Percentiles rank a stretch among this genome's conserved stretches.
Evolutionary conservation across 2,888 invertebrate species (phyloP).

Genomic region (Ichneumon xanthorius): DNA sequence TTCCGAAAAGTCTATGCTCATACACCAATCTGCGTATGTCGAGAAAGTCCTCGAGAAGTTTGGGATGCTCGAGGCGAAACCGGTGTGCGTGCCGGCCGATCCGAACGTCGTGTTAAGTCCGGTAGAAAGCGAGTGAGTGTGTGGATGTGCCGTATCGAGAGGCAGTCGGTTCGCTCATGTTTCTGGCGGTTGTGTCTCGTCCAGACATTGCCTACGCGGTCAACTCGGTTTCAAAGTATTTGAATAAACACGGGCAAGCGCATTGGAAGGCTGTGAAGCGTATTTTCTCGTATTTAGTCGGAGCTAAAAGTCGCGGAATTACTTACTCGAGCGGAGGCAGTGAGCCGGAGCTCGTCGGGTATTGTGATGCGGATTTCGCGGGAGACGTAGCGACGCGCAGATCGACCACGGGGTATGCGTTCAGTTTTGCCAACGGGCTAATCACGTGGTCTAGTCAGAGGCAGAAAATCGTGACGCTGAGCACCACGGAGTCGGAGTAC

Average conservation of each 20-base stretch:
- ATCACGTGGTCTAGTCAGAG: conserved; percentile 67
- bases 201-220: too few species aligned
- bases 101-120: conserved; percentile 40
- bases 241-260: conserved; percentile 45
- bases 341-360: conserved; percentile 58
- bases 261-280: conserved; percentile 63
- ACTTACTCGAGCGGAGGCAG: conserved; percentile 25
- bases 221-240: conserved; percentile 41
- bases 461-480: conserved; percentile 67
- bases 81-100: conserved; percentile 56
- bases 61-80: conserved; percentile 60
- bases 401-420: conserved; percentile 70
- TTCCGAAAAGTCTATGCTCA: conserved; percentile 51
- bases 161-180: conserved; percentile 53
- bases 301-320: conserved; percentile 45
- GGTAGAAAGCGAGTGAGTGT: conserved; percentile 24
- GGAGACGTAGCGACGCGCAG: conserved; percentile 54
- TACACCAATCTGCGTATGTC: conserved; percentile 66
- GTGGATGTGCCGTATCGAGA: conserved; percentile 57
- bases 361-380: conserved; percentile 70
- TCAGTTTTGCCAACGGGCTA: conserved; percentile 58
- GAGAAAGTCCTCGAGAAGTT: conserved; percentile 65
- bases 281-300: conserved; percentile 62
- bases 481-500: conserved; percentile 71
- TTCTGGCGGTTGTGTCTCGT: background rate